Base-by-base conservation (phyloP, 2,797 vertebrate genomes). In the Neomorphus geoffroyi region DNA sequence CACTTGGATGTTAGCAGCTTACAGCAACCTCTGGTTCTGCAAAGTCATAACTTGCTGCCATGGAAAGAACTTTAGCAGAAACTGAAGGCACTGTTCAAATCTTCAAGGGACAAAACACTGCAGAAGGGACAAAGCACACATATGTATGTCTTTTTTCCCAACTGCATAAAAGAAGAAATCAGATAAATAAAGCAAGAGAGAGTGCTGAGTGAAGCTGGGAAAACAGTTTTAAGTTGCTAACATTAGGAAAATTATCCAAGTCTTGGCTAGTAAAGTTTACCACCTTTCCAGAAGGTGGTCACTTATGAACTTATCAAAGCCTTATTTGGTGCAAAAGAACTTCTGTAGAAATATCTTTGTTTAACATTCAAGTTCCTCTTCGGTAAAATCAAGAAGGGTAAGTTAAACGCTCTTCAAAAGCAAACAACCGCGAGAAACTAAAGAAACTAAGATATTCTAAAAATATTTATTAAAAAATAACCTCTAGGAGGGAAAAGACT, bases 61-160 rank as follows among this genome's bases (percentile, higher is more conserved):
- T 65, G 80, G 93, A 91, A 96, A 96, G 86, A 95, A 93, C 58
- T 95, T 83, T 88, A 96, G 78, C 90, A 96, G 82, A 96, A 80
- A 96, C 90, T 57, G 83, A 96, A 88, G 13, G 18, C 26, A 39
- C 6, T 96, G 89, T 94, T 92, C 96, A 97, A 94, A 90, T 88
- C 96, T 95, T 91, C 22, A 33, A 96, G 93, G 91, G 92, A 93
- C 93, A 91, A 95, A 96, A 96, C 80, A 94, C 90, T 92, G 77
- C 83, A 87, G 71, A 70, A 94, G 54, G 84, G 88, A 87, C 80
- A 81, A 97, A 91, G 69, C 2, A 39, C 32, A 66, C 6, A 46
- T 0, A 0, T 13, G 18, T 14, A 87, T 18, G 64, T 73, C 86
- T 89, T 85, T 92, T 94, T 94, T 97, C 73, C 73, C 88, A 96